phyloP scores from a whole-genome alignment of 1,140 invertebrate species.

The Drosophila nannoptera region DNA sequence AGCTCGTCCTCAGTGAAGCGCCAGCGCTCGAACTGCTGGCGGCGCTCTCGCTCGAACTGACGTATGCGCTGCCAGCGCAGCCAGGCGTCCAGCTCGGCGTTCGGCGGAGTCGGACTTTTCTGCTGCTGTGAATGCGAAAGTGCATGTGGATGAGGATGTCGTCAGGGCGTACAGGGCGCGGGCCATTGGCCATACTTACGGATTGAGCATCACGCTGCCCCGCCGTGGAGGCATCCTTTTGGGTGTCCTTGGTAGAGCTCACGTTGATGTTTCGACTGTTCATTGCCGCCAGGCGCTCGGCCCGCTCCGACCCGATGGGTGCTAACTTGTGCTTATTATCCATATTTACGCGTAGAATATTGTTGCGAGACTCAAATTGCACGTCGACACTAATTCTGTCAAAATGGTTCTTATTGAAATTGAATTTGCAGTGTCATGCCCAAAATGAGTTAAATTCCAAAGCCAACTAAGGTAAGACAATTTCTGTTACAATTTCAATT shows the following conservation, averaged over 20 bases:
- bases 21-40: conserved; percentile 15
- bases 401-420: background rate
- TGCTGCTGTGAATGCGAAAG: background rate
- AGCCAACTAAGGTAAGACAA: background rate
- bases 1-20: conserved; percentile 16
- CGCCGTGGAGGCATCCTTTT: background rate
- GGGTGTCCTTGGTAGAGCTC: background rate
- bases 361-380: background rate
- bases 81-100: conserved; percentile 14
- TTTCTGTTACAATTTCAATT: background rate
- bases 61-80: conserved; percentile 26
- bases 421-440: conserved; percentile 9
- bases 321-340: background rate
- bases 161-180: too few species aligned
- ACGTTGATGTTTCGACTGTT: conserved; percentile 6
- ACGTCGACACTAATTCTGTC: background rate
- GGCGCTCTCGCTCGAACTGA: conserved; percentile 28
- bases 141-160: too few species aligned
- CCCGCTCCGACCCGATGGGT: conserved; percentile 27
- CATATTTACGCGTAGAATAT: conserved; percentile 2
- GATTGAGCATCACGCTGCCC: background rate
- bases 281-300: conserved; percentile 10
- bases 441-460: background rate
- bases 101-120: background rate
- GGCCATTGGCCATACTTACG: conserved; percentile 8